Evolutionary conservation across 2,888 invertebrate species (phyloP).

Genomic region (Archips crataeganus): DNA sequence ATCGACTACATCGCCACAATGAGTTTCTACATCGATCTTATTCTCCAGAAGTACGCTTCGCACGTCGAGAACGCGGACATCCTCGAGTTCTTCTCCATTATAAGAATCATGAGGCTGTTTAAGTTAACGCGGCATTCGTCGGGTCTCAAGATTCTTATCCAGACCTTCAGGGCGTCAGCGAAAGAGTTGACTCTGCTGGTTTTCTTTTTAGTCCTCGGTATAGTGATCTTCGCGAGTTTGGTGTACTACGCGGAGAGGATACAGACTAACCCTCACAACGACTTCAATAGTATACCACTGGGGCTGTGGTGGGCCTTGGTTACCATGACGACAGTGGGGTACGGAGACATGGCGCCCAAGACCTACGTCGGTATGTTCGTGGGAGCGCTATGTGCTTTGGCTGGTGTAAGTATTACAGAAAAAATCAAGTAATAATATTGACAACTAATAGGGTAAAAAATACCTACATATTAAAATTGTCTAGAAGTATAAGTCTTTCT

Average conservation of each 20-base stretch:
- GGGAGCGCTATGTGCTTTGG: constrained; percentile 98
- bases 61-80: constrained; percentile 98
- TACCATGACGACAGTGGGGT: constrained; percentile 99
- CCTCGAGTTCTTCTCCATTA: constrained; percentile 98
- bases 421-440: not conserved
- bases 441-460: too few species aligned
- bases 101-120: constrained; percentile 98
- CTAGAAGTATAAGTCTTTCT: too few species aligned
- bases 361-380: constrained; percentile 99
- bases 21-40: constrained; percentile 98
- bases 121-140: constrained; percentile 98
- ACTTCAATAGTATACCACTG: constrained; percentile 98
- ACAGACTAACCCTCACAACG: constrained; percentile 97
- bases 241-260: constrained; percentile 99
- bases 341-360: constrained; percentile 99
- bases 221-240: constrained; percentile 98
- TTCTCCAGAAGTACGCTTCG: constrained; percentile 95
- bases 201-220: constrained; percentile 98
- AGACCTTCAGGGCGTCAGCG: constrained; percentile 98
- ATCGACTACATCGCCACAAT: constrained; percentile 99
- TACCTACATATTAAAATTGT: too few species aligned
- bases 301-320: constrained; percentile 99
- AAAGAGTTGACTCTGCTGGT: constrained; percentile 98
- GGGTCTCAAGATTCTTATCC: constrained; percentile 98
- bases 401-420: constrained; percentile 91